Evolutionary conservation across 2,113 vertebrate species (phyloP), one percentile per base, ranked within the genome.

Genomic region (Clupea harengus): DNA sequence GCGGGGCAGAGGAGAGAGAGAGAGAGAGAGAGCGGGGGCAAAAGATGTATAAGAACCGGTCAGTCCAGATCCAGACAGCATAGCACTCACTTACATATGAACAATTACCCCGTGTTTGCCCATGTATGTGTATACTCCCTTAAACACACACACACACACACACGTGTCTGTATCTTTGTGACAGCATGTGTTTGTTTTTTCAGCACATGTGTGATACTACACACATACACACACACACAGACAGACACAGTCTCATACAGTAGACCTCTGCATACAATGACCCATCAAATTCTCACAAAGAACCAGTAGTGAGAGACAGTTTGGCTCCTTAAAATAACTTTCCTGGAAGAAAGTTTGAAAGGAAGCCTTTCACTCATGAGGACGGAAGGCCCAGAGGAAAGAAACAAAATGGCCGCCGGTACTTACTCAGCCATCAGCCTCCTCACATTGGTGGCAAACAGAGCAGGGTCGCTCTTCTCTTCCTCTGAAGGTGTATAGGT

Each of bases 401-500:
- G 45, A 13, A 83, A 18, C 18, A 39, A 84, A 15, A 64, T 45
- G 10, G 13, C 52, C 15, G 11, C 57, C 50, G 3, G 54, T 32
- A 96, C 96, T 96, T 91, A 99, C 98, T 97, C 94, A 60, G 98
- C 98, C 98, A 99, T 99, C 90, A 99, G 82, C 22, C 85, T 91
- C 60, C 98, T 95, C 93, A 99, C 97, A 1, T 99, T 99, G 86
- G 85, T 95, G 89, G 97, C 98, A 64, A 97, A 99, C 85, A 99
- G 92, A 1, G 95, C 91, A 0, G 98, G 97, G 90, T 96, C 95
- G 87, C 92, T 93, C 91, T 94, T 96, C 94, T 99, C 98, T 87
- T 97, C 96, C 47, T 95, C 92, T 7, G 97, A 98, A 3, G 98
- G 98, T 44, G 88, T 93, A 91, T 99, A 99, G 85, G 98, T 93